Evolutionary conservation across 2,797 vertebrate species (phyloP).

Genomic region (Zalophus californianus): DNA sequence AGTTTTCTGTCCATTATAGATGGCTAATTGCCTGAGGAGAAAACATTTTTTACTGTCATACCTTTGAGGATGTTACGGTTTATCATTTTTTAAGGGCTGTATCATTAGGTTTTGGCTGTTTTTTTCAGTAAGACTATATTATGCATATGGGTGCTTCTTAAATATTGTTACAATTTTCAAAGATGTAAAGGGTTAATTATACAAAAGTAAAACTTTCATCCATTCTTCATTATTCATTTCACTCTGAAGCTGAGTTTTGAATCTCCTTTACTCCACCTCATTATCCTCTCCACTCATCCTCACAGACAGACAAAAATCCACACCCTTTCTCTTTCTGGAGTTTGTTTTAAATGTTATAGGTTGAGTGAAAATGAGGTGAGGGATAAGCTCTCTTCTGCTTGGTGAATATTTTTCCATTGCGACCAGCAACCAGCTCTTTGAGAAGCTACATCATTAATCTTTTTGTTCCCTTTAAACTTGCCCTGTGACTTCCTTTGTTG

Average conservation of each 20-base stretch:
- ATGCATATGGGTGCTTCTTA: background rate
- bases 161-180: slow-evolving; percentile 27
- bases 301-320: background rate
- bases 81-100: background rate
- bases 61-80: background rate
- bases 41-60: background rate
- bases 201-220: background rate
- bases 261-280: background rate
- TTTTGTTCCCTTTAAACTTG: background rate
- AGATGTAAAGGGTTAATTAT: background rate
- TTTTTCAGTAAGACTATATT: background rate
- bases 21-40: background rate
- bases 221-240: background rate
- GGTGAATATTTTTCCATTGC: background rate
- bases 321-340: background rate
- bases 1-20: background rate
- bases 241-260: background rate
- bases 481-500: slow-evolving; percentile 30
- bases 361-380: background rate
- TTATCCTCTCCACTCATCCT: background rate
- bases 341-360: background rate
- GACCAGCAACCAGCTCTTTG: background rate
- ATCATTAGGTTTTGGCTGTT: background rate
- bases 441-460: background rate
- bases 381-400: background rate